Evolutionary conservation across 2,113 vertebrate genomes (phyloP), one percentile per base, ranked within the genome.

Genomic region (Neotoma lepida): DNA sequence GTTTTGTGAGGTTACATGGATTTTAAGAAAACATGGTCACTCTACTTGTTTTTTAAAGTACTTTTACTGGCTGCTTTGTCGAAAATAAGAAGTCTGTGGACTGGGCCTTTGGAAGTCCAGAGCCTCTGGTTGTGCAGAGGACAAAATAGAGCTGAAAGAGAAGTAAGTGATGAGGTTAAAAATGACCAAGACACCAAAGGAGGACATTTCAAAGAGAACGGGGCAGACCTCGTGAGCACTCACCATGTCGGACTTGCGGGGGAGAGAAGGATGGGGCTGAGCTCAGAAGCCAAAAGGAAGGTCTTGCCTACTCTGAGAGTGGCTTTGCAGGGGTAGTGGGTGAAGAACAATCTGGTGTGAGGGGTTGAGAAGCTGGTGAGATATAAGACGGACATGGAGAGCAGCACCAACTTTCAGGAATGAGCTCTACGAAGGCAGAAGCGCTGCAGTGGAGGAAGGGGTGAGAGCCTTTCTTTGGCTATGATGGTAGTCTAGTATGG

Each of bases 161-260:
- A 44, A 73, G 26, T 12, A 51, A 64, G 1, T 2, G 13, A 17
- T 35, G 46, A 49, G 14, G 35, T 12, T 15, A n/a, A 15, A 1
- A 77, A 4, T 15, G 17, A 35, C 24, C 44, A 33, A 64, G 66
- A 82, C 46, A 41, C 4, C 78, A 88, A 12, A 54, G 10, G 66
- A 90, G 90, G 14, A 63, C 4, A 4, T 33, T 46, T 81, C n/a
- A 46, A 30, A 39, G 77, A 74, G 30, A 17, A 28, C 0, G 1
- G 3, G 51, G 6, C 2, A 2, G 0, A 8, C 51, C 9, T 17
- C 7, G 13, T 64, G 28, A 20, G 44, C 14, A 33, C 18, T 15
- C 24, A 7, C 58, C 35, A 10, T 58, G 15, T 13, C 35, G 12
- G 22, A 4, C 6, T 2, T 1, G 22, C 35, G 3, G 2, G 17